These are phyloP conservation scores for Biston betularia DNA, from an alignment of 2,888 invertebrate species.

Conservation along the genomic window DNA sequence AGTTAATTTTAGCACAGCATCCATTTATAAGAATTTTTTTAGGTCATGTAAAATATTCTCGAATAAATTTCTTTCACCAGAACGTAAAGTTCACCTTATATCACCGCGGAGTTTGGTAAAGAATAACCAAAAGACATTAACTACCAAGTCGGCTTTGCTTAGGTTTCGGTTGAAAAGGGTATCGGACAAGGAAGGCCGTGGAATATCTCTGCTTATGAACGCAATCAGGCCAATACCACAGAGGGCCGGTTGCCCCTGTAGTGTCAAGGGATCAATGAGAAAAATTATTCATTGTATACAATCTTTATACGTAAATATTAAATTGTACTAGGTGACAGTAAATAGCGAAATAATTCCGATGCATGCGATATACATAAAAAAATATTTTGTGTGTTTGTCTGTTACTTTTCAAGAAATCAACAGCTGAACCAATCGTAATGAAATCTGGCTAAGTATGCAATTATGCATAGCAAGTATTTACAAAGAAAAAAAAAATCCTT, in stretches of 20 bases:
- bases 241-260: background rate
- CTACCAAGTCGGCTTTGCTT: constrained; percentile 33
- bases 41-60: constrained; percentile 1
- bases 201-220: constrained; percentile 16
- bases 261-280: background rate
- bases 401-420: too few relatives aligned
- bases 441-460: too few relatives aligned
- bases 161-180: constrained; percentile 36
- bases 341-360: too few relatives aligned
- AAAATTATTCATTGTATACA: background rate
- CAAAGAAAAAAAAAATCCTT: too few relatives aligned
- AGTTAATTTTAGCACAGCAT: background rate
- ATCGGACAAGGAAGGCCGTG: constrained; percentile 28
- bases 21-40: too few relatives aligned
- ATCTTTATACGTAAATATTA: background rate
- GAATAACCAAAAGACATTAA: constrained; percentile 32
- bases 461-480: too few relatives aligned
- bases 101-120: constrained; percentile 15
- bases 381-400: too few relatives aligned
- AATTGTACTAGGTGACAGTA: too few relatives aligned
- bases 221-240: background rate
- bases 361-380: too few relatives aligned
- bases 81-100: constrained; percentile 16
- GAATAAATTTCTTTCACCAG: constrained; percentile 5
- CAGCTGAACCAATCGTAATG: too few relatives aligned